Base-by-base conservation (phyloP, 2,113 vertebrate species). In the Parus major region DNA sequence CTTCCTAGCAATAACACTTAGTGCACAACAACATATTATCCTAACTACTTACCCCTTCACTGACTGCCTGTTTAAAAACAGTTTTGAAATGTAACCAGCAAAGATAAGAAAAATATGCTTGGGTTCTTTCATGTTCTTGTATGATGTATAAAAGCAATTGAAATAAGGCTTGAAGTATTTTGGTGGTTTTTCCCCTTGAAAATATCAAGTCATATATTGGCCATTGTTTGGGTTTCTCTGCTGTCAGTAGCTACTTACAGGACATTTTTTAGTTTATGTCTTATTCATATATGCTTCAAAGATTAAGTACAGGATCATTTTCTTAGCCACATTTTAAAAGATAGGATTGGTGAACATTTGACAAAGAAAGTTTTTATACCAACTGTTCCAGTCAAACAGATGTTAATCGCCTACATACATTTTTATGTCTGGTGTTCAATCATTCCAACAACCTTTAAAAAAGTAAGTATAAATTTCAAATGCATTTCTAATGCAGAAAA, bases 381-480 rank as follows among this genome's bases (percentile, higher is more conserved):
- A 94, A 82, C 57, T 61, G 41, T 68, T 94, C 16, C 65, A 82
- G 70, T 75, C 61, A 95, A 93, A 75, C 86, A 87, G 94, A 86
- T 96, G 61, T 91, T 93, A 95, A 91, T 93, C 50, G 14, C 61
- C 66, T 42, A 79, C 53, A 76, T 72, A 76, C 24, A 5, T 91
- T 53, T 82, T 95, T 85, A 81, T 89, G 61, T 31, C 66, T 73
- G 47, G 36, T 55, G 87, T 89, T 91, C 86, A 93, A 35, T 92
- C 66, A 61, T 87, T 65, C 31, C 23, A 87, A 36, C 7, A 85
- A 31, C 31, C 49, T 80, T 46, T 69, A 41, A 80, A 94, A 78
- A 82, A 24, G 7, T 29, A 83, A 27, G 8, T 60, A 50, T 75
- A 55, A 71, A 85, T 72, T 92, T 87, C 36, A 92, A 77, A 69